These are phyloP conservation scores for Apamea monoglypha DNA, from an alignment of 2,888 invertebrate species.

Conservation along the genomic window DNA sequence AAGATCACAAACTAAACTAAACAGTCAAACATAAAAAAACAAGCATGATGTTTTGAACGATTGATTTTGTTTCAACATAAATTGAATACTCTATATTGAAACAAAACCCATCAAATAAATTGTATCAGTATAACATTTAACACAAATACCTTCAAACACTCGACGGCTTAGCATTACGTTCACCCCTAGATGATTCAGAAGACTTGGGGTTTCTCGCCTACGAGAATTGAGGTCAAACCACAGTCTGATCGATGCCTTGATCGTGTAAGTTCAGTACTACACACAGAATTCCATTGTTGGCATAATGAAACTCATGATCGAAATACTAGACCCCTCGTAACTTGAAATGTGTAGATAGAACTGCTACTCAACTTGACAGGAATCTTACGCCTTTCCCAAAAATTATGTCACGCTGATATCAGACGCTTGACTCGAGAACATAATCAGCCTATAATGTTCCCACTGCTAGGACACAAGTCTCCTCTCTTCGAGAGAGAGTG, in stretches of 20 bases:
- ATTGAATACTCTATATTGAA: neutral
- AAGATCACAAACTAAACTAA: no score
- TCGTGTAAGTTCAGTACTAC: constrained; percentile 2
- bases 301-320: neutral
- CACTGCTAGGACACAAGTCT: neutral
- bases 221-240: constrained; percentile 50
- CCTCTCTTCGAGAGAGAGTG: neutral
- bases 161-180: neutral
- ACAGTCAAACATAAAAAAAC: no score
- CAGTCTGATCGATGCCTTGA: constrained; percentile 38
- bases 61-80: no score
- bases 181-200: neutral
- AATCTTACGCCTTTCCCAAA: neutral
- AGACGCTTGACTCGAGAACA: neutral
- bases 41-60: no score
- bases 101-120: neutral
- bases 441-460: neutral
- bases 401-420: neutral
- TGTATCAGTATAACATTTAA: neutral
- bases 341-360: neutral
- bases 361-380: neutral
- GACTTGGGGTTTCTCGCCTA: constrained; percentile 25
- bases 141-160: neutral
- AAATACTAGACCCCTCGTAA: neutral
- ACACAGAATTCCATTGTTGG: neutral